These are phyloP conservation scores for Diorhabda carinulata DNA, from an alignment of 1,140 invertebrate species.

Conservation along the genomic window DNA sequence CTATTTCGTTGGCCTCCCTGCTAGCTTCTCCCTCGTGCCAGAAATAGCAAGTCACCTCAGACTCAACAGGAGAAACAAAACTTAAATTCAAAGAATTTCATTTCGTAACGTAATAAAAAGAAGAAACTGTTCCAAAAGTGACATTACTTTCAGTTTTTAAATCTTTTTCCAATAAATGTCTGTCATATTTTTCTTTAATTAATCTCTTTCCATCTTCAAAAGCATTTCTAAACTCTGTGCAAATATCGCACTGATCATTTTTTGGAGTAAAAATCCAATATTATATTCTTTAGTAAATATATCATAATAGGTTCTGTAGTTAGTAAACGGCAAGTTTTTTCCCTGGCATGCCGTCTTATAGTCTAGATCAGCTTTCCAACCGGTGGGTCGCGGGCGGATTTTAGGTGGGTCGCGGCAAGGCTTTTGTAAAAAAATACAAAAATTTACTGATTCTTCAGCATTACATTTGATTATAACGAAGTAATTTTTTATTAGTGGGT, in stretches of 20 bases:
- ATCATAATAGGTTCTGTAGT: not conserved
- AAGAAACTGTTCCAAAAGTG: constrained; percentile 29
- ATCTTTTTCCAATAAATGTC: not conserved
- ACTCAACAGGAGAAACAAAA: constrained; percentile 36
- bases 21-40: constrained; percentile 49
- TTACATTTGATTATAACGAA: no score
- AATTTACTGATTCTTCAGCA: no score
- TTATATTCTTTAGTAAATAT: not conserved
- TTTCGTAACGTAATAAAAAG: constrained; percentile 47
- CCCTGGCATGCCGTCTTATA: not conserved
- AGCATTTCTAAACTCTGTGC: not conserved
- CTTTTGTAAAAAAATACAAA: no score
- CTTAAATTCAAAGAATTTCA: constrained; percentile 48
- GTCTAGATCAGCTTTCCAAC: not conserved
- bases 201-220: not conserved
- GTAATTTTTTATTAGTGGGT: no score
- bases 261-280: not conserved
- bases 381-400: no score
- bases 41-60: constrained; percentile 44
- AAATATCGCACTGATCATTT: not conserved
- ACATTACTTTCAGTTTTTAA: no score
- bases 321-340: not conserved
- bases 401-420: no score
- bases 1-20: constrained; percentile 48
- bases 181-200: not conserved